Conservation (phyloP, 2,113 vertebrate species). For the Eptesicus fuscus region DNA sequence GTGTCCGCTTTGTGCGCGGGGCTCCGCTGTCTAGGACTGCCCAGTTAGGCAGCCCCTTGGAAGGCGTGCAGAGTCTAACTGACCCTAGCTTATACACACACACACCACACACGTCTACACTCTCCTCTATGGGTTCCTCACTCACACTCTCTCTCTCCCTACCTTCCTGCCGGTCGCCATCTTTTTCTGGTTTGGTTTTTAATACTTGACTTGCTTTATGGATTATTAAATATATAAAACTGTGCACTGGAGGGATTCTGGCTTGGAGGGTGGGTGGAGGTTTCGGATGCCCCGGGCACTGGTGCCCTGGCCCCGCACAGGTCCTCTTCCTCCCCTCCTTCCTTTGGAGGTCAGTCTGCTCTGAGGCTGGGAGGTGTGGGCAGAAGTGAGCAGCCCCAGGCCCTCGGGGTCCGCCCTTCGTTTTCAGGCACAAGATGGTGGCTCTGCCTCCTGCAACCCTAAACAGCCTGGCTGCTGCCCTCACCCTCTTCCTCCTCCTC, state of each 20-base stretch:
- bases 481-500: conserved; percentile 77
- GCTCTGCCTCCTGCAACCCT: not conserved
- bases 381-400: not conserved
- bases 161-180: too few relatives aligned
- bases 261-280: not conserved
- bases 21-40: too few relatives aligned
- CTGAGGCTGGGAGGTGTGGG: not conserved
- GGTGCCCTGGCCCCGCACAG: fast-evolving
- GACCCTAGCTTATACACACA: too few relatives aligned
- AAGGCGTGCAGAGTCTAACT: too few relatives aligned
- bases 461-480: conserved; percentile 43
- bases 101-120: too few relatives aligned
- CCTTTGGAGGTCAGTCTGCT: not conserved
- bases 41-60: too few relatives aligned
- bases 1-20: too few relatives aligned
- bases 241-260: not conserved
- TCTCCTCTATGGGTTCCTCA: too few relatives aligned
- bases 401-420: not conserved
- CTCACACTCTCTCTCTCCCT: too few relatives aligned
- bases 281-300: not conserved
- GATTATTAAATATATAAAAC: conserved; percentile 64
- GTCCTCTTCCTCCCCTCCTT: not conserved
- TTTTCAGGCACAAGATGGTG: conserved; percentile 8
- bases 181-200: conserved; percentile 35
- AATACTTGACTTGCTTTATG: conserved; percentile 58